Evolutionary conservation across 2,113 vertebrate genomes (phyloP).

Genomic region (Ageneiosus marmoratus): DNA sequence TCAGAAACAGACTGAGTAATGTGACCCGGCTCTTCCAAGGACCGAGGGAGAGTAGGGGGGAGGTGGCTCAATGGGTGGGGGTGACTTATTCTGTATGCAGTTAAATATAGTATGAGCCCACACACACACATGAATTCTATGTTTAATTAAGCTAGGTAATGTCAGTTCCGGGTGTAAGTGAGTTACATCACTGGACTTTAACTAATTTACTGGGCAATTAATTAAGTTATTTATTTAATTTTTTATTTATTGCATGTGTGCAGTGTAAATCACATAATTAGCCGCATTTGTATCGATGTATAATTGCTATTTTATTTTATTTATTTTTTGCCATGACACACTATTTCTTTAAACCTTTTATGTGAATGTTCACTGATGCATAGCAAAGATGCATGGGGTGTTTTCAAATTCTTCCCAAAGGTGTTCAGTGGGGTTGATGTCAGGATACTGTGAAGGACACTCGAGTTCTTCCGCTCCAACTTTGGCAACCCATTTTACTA

Average conservation of each 20-base stretch:
- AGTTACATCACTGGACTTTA: neutral
- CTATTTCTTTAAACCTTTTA: neutral
- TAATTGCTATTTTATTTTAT: neutral
- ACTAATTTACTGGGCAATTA: neutral
- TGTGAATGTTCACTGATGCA: neutral
- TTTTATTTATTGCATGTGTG: neutral
- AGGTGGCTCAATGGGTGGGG: constrained; percentile 68
- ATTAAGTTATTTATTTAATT: too few relatives aligned
- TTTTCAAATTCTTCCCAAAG: neutral
- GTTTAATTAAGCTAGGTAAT: constrained; percentile 1
- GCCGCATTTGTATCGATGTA: neutral
- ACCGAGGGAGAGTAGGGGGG: constrained; percentile 63
- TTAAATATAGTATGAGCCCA: constrained; percentile 87
- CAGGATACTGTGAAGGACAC: neutral
- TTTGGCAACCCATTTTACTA: too few relatives aligned
- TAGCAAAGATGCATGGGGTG: neutral
- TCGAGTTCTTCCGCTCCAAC: neutral
- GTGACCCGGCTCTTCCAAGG: constrained; percentile 72
- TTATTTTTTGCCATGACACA: neutral
- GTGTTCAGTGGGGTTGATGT: neutral
- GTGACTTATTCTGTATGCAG: constrained; percentile 82
- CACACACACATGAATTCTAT: constrained; percentile 70
- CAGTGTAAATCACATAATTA: neutral
- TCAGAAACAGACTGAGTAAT: constrained; percentile 58
- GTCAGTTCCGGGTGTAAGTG: neutral